Evolutionary conservation across 2,113 vertebrate species (phyloP), one percentile per base, ranked within the genome.

Genomic region (Kobus ellipsiprymnus): DNA sequence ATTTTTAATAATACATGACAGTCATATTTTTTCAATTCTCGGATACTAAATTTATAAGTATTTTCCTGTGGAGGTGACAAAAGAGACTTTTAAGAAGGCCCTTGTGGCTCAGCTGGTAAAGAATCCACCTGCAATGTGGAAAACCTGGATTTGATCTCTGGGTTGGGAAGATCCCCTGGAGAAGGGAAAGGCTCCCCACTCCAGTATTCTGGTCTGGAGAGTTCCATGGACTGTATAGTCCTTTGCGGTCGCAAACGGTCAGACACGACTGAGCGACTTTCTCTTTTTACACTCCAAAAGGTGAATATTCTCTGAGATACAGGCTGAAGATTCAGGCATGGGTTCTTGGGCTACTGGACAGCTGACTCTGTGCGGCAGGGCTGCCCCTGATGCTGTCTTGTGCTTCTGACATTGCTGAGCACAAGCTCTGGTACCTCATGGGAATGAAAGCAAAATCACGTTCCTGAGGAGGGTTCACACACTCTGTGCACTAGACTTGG

Each of bases 161-260:
- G n/a, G 19, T 71, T 71, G n/a, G n/a, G 67, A 40, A 74, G n/a
- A 74, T 74, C 67, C 67, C 10, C 67, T 74, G 67, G 19, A 74
- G n/a, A 23, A 40, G n/a, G 67, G n/a, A 74, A 74, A 40, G 21
- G 67, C 10, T 74, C 40, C 19, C 10, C 10, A 1, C 10, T 74
- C n/a, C 19, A 23, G 5, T 74, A 74, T 74, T 74, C n/a, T 40
- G n/a, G 67, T 10, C 67, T 74, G n/a, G 67, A 74, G n/a, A 40
- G 10, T 23, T 74, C 10, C 10, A 74, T 6, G n/a, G 19, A 74
- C n/a, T 40, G 5, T 74, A 74, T 40, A 74, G n/a, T 74, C 67
- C 19, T 25, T 25, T 74, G n/a, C 5, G 10, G 67, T 74, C 0
- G 0, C 19, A 40, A 74, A 74, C 2, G 36, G 67, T 6, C 2